These are phyloP conservation scores for Strix aluco DNA, from an alignment of 2,113 vertebrate genomes.

Conservation along the genomic window DNA sequence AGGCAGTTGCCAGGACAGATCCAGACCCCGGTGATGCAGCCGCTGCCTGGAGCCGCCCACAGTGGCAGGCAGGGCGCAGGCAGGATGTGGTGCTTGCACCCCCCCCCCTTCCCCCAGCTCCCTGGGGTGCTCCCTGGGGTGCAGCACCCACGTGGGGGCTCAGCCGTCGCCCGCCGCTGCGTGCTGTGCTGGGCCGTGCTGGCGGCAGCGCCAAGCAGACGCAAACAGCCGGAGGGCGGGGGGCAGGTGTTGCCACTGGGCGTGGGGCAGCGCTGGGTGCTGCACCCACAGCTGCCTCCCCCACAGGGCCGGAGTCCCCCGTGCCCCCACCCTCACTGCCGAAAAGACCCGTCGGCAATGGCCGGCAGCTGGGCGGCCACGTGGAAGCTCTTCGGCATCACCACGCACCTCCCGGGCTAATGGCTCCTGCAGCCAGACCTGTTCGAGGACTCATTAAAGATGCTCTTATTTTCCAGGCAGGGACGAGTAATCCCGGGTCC, in stretches of 20 bases:
- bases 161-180: rapidly evolving
- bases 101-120: background rate
- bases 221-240: rapidly evolving
- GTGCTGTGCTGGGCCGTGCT: background rate
- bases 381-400: background rate
- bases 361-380: background rate
- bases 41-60: background rate
- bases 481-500: constrained; percentile 4
- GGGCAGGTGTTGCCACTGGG: rapidly evolving
- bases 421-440: constrained; percentile 54
- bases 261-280: rapidly evolving
- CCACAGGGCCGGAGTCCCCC: rapidly evolving
- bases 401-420: background rate
- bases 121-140: rapidly evolving
- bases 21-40: background rate
- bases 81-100: background rate
- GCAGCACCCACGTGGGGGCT: background rate
- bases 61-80: background rate
- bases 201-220: background rate
- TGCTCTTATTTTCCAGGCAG: constrained; percentile 49
- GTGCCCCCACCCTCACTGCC: rapidly evolving
- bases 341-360: rapidly evolving
- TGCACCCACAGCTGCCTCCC: background rate
- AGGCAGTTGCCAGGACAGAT: background rate
- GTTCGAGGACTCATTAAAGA: constrained; percentile 7